Conservation (phyloP, 2,888 invertebrate species). For the Nomada flava region DNA sequence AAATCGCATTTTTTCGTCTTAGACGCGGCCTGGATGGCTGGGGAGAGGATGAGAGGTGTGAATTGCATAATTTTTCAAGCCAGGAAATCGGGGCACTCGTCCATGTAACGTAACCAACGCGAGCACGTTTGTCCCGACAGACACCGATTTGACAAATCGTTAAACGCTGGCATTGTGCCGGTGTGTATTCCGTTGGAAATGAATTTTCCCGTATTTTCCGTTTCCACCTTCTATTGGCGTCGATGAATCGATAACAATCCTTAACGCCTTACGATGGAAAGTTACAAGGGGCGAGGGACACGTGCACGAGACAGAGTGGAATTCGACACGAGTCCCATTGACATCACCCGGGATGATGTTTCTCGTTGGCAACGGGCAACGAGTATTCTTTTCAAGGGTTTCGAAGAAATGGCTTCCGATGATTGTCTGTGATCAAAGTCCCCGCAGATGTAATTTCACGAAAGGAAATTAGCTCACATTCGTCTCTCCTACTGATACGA, state of each 20-base stretch:
- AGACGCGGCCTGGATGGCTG: background rate
- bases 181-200: constrained; percentile 10
- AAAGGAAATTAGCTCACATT: constrained; percentile 30
- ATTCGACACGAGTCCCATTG: constrained; percentile 24
- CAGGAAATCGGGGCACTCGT: constrained; percentile 36
- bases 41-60: constrained; percentile 17
- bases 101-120: constrained; percentile 9
- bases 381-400: constrained; percentile 50
- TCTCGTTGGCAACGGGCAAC: constrained; percentile 9
- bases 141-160: constrained; percentile 54
- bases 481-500: background rate
- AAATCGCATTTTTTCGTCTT: constrained; percentile 42
- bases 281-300: constrained; percentile 1
- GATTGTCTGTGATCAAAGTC: constrained; percentile 52
- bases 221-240: background rate
- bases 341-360: constrained; percentile 23
- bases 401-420: constrained; percentile 58
- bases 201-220: constrained; percentile 11
- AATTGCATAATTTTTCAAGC: constrained; percentile 61
- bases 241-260: constrained; percentile 25
- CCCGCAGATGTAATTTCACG: constrained; percentile 56
- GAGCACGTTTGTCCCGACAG: constrained; percentile 23
- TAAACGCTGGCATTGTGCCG: constrained; percentile 26
- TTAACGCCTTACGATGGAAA: constrained; percentile 4
- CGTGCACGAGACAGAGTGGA: constrained; percentile 20